Percentiles rank a stretch among this genome's conserved stretches.
These are phyloP conservation scores for Triplophysa siluroides DNA, from an alignment of 2,113 vertebrate genomes.

Conservation along the genomic window DNA sequence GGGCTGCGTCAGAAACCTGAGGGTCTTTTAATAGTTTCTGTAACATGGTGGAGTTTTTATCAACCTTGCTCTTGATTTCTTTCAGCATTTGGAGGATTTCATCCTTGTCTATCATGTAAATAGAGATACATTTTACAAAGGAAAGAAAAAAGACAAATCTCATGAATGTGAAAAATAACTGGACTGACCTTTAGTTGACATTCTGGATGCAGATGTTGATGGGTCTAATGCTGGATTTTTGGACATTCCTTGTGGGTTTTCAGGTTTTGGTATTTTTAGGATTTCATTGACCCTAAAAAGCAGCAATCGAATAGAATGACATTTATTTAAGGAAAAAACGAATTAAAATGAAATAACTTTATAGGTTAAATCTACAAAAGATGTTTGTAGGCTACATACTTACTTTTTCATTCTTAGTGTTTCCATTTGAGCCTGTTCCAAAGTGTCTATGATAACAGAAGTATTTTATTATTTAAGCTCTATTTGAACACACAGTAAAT, in stretches of 20 bases:
- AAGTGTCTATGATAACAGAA: not conserved
- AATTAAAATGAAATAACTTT: not conserved
- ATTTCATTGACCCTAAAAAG: not conserved
- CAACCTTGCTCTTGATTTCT: slow-evolving; percentile 24
- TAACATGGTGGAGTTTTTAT: slow-evolving; percentile 22
- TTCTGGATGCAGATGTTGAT: not conserved
- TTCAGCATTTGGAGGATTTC: not conserved
- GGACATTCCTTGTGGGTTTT: not conserved
- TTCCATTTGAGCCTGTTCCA: not conserved
- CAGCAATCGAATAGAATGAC: not conserved
- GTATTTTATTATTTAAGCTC: not conserved
- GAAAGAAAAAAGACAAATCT: not conserved
- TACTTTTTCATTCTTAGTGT: not conserved
- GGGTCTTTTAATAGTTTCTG: not conserved
- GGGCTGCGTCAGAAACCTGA: not conserved
- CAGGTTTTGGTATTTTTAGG: not conserved
- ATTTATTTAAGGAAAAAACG: not conserved
- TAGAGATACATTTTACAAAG: not conserved
- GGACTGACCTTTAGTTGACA: not conserved
- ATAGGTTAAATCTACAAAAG: not conserved
- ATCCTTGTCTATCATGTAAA: not conserved
- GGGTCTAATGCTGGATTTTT: not conserved
- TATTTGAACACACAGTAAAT: not conserved
- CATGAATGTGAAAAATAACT: not conserved
- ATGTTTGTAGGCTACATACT: not conserved